Percentiles rank a stretch among this genome's conserved stretches.
These are phyloP conservation scores for Phrixothrix hirtus DNA, from an alignment of 2,888 invertebrate species.

Conservation along the genomic window DNA sequence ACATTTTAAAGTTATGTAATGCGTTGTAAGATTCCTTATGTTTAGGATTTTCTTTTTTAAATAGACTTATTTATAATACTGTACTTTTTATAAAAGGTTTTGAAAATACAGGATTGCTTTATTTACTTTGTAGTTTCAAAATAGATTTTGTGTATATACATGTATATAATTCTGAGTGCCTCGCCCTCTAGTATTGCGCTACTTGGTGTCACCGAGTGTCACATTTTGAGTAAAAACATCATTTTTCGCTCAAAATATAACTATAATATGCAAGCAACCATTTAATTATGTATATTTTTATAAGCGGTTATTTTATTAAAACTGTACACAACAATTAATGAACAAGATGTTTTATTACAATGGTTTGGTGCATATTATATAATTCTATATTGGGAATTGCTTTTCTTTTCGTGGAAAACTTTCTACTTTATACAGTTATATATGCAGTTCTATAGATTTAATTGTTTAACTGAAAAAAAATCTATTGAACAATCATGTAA, in stretches of 20 bases:
- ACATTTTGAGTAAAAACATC: conserved; percentile 35
- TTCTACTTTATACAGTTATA: no score
- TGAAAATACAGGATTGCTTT: conserved; percentile 20
- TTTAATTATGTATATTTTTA: conserved; percentile 38
- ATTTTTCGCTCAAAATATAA: conserved; percentile 43
- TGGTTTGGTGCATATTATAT: conserved; percentile 54
- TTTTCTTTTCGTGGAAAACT: conserved; percentile 27
- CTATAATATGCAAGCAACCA: conserved; percentile 55
- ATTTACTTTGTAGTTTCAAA: conserved; percentile 20
- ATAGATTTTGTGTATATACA: conserved; percentile 28
- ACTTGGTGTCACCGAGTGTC: conserved; percentile 52
- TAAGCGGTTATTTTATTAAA: conserved; percentile 48
- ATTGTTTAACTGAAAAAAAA: no score
- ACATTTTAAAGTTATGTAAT: background rate
- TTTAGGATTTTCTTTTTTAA: conserved; percentile 12
- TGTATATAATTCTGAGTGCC: conserved; percentile 44
- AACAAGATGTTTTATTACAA: conserved; percentile 47
- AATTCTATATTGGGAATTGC: conserved; percentile 35
- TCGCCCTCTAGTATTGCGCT: conserved; percentile 54
- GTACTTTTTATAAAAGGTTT: conserved; percentile 46
- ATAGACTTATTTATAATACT: conserved; percentile 44
- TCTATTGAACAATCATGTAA: no score
- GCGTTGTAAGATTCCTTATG: conserved; percentile 2
- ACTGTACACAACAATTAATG: conserved; percentile 54
- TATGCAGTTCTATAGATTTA: no score